Evolutionary conservation across 2,797 vertebrate species (phyloP).

Genomic region (Hypotaenidia philippensis): DNA sequence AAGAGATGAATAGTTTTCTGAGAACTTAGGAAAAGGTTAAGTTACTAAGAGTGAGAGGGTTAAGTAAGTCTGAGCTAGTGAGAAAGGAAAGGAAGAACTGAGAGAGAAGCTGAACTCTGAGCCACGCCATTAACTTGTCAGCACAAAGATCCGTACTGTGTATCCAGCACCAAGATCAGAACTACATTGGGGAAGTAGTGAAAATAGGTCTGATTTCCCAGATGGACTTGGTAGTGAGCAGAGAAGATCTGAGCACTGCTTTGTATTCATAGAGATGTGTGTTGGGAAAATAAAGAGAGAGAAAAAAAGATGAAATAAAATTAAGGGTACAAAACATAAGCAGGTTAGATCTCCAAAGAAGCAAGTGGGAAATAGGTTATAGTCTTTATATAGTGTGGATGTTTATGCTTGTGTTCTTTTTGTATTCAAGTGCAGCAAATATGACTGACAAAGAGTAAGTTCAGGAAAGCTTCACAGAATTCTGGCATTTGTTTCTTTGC

Average conservation of each 20-base stretch:
- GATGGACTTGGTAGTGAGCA: neutral
- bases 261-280: neutral
- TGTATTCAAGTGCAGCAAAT: neutral
- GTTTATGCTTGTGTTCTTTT: neutral
- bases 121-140: neutral
- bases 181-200: neutral
- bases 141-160: neutral
- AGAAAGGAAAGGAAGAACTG: neutral
- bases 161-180: neutral
- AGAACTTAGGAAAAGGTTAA: neutral
- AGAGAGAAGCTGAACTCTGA: neutral
- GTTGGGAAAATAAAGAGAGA: neutral
- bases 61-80: neutral
- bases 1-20: neutral
- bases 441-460: neutral
- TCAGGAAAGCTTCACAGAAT: neutral
- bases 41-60: neutral
- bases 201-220: neutral
- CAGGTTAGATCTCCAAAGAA: neutral
- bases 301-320: neutral
- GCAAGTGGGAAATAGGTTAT: neutral
- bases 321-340: neutral
- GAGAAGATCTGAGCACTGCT: neutral
- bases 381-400: neutral
- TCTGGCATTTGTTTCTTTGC: neutral